A percentile compares a stretch with the other conserved stretches of the same genome.
Conservation (phyloP, 2,888 invertebrate genomes). For the Eilema caniola region DNA sequence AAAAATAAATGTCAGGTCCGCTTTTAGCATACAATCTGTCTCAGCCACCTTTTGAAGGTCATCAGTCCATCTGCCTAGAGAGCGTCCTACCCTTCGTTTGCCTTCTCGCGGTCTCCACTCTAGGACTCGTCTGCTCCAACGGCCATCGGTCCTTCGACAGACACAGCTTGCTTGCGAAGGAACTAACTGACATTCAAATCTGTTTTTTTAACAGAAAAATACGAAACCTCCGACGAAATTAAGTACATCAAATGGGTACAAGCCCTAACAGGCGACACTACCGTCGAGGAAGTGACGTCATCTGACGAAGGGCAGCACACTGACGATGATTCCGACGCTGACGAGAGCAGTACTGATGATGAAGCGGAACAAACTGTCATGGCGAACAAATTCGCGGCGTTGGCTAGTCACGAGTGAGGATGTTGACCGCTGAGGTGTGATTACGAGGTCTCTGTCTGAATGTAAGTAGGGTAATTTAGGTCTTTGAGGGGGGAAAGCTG, state of each 20-base stretch:
- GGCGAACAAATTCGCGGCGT: conserved; percentile 81
- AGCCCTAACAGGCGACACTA: conserved; percentile 68
- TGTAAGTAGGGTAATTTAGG: not conserved
- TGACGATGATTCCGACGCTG: conserved; percentile 42
- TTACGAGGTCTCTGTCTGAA: not conserved
- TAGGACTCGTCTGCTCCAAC: too few relatives aligned
- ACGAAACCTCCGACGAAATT: conserved; percentile 88
- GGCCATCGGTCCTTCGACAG: too few relatives aligned
- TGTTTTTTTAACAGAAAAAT: conserved; percentile 81
- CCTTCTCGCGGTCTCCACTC: too few relatives aligned
- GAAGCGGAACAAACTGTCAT: conserved; percentile 58
- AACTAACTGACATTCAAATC: not conserved
- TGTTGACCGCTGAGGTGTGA: not conserved
- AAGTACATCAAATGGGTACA: conserved; percentile 90
- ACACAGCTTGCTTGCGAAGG: too few relatives aligned
- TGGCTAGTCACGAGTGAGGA: conserved; percentile 60
- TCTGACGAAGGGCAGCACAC: conserved; percentile 14
- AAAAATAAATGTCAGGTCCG: too few relatives aligned
- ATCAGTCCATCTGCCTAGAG: too few relatives aligned
- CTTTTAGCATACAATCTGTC: too few relatives aligned
- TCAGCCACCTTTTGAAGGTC: too few relatives aligned
- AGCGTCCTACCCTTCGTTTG: too few relatives aligned
- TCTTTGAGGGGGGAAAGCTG: not conserved
- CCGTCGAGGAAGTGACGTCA: conserved; percentile 39
- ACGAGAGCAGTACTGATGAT: conserved; percentile 40